phyloP scores from a whole-genome alignment of 92 coral and sea anemone genomes.

The Porites divaricata region DNA sequence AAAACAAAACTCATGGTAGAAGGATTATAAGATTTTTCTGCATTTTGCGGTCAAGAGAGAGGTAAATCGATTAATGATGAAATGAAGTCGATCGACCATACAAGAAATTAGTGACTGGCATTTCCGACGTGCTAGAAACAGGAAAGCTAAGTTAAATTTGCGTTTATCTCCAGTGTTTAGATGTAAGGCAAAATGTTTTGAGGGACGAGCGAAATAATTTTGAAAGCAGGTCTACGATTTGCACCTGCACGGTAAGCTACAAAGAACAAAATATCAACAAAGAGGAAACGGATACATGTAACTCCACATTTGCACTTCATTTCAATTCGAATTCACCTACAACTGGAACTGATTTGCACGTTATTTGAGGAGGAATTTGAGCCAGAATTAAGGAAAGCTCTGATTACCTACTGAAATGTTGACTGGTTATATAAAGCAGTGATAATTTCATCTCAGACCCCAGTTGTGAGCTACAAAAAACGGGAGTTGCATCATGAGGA shows the following conservation, averaged over 20 bases:
- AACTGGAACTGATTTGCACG: not conserved
- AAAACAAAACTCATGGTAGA: not conserved
- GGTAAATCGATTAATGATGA: constrained; percentile 12
- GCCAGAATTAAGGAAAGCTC: constrained; percentile 1
- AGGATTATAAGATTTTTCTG: not conserved
- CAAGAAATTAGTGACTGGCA: constrained; percentile 20
- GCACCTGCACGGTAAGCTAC: not conserved
- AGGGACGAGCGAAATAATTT: not conserved
- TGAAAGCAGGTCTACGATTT: not conserved
- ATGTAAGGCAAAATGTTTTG: not conserved
- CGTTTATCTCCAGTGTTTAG: not conserved
- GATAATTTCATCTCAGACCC: constrained; percentile 12
- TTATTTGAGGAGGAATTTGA: not conserved
- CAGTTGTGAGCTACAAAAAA: constrained; percentile 4
- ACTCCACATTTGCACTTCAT: not conserved
- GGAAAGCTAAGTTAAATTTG: not conserved
- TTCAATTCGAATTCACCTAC: not conserved
- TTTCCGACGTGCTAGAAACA: constrained; percentile 14
- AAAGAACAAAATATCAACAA: not conserved
- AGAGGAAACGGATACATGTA: not conserved
- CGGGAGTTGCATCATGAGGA: not conserved
- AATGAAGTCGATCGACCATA: constrained; percentile 8
- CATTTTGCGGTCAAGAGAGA: not conserved
- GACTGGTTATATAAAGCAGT: not conserved
- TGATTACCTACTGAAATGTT: constrained; percentile 1